Percentiles rank a stretch among this genome's conserved stretches.
Conservation (phyloP, 2,888 invertebrate species). For the Mesochorus sp. region DNA sequence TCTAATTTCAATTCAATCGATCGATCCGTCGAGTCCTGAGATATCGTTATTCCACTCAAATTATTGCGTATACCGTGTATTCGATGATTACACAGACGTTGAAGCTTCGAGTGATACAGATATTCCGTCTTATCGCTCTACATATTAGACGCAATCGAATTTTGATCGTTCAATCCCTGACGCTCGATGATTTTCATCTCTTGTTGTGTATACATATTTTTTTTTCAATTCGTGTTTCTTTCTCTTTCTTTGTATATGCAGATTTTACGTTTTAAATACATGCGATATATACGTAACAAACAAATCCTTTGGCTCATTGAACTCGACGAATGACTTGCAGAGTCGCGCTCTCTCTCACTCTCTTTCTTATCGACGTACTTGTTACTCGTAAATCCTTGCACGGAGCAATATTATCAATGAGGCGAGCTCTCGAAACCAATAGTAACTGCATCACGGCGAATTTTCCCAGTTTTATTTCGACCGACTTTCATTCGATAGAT, state of each 20-base stretch:
- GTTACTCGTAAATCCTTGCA: background rate
- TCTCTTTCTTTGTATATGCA: too few relatives aligned
- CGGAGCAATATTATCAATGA: background rate
- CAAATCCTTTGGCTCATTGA: conserved; percentile 57
- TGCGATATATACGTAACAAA: too few relatives aligned
- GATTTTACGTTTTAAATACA: too few relatives aligned
- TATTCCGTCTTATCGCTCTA: background rate
- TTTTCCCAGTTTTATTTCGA: background rate
- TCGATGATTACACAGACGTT: conserved; percentile 36
- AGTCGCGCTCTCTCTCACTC: background rate
- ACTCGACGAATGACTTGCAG: conserved; percentile 32
- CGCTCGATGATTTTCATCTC: background rate
- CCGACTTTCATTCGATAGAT: background rate
- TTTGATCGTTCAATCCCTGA: background rate
- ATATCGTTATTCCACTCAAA: too few relatives aligned
- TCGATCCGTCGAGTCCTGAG: too few relatives aligned
- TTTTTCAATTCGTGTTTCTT: too few relatives aligned
- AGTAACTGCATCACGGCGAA: background rate
- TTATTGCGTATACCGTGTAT: too few relatives aligned
- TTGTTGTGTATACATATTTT: too few relatives aligned
- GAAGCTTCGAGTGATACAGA: background rate
- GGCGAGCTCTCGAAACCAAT: background rate
- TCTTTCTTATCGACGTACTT: conserved; percentile 21
- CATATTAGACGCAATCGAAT: background rate
- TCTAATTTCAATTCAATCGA: too few relatives aligned